Conservation (phyloP, 2,888 invertebrate species). For the Limnephilus rhombicus region DNA sequence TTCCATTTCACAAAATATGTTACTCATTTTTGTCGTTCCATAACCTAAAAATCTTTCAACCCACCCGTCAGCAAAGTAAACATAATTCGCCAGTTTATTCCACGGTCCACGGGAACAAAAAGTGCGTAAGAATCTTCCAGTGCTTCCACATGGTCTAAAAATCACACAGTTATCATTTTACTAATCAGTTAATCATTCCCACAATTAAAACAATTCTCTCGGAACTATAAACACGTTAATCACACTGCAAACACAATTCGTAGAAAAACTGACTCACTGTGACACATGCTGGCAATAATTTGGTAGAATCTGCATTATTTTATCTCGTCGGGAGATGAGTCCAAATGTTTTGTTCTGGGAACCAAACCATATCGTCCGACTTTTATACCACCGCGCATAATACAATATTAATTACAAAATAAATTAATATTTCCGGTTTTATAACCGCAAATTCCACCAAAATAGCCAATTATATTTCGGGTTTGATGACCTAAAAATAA, state of each 20-base stretch:
- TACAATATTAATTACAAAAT: slow-evolving; percentile 8
- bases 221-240: not conserved
- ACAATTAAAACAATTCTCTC: slow-evolving; percentile 30
- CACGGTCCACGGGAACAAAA: not conserved
- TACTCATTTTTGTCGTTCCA: not conserved
- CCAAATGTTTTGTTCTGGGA: slow-evolving; percentile 46
- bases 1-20: not conserved
- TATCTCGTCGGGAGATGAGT: slow-evolving; percentile 20
- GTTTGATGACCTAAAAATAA: not conserved
- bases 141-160: not conserved
- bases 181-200: slow-evolving; percentile 6
- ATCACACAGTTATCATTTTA: slow-evolving; percentile 20
- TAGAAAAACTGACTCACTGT: slow-evolving; percentile 25
- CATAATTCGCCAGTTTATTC: not conserved
- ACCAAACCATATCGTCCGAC: slow-evolving; percentile 29
- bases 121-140: not conserved
- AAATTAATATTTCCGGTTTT: not conserved
- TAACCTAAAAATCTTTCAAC: not conserved
- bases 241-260: slow-evolving; percentile 12
- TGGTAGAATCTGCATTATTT: slow-evolving; percentile 29
- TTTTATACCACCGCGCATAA: slow-evolving; percentile 28
- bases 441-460: not conserved
- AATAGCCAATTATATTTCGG: not conserved
- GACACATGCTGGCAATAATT: slow-evolving; percentile 20
- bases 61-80: not conserved